Conservation (phyloP, 2,888 invertebrate species). For the Aricia artaxerxes region DNA sequence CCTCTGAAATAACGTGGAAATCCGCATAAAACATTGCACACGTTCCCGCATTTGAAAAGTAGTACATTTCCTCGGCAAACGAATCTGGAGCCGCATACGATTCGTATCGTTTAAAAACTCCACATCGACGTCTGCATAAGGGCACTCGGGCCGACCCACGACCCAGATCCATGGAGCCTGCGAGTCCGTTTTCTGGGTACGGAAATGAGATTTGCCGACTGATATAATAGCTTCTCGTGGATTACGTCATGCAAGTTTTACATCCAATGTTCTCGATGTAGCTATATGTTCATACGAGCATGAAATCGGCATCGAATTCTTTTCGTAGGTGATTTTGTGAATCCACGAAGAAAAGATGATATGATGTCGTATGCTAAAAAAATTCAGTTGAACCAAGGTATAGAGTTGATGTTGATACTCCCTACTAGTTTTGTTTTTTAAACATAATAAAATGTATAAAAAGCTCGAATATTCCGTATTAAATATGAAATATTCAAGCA, state of each 20-base stretch:
- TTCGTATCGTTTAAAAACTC: constrained; percentile 30
- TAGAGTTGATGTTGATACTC: too few species aligned
- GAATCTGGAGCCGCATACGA: constrained; percentile 11
- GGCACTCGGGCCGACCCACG: constrained; percentile 54
- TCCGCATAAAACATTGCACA: constrained; percentile 14
- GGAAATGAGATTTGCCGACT: constrained; percentile 76
- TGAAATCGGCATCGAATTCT: not conserved
- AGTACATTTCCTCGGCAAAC: constrained; percentile 15
- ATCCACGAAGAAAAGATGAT: not conserved
- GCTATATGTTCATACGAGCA: not conserved
- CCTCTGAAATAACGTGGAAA: constrained; percentile 14
- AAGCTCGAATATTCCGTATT: not conserved
- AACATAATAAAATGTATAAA: too few species aligned
- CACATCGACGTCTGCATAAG: constrained; percentile 32
- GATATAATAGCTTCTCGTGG: constrained; percentile 72
- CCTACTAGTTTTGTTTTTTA: too few species aligned
- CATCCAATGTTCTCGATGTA: not conserved
- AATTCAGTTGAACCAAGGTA: too few species aligned
- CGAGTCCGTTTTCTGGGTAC: constrained; percentile 66
- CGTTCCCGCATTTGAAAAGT: constrained; percentile 8
- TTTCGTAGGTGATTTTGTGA: not conserved
- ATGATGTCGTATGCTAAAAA: not conserved
- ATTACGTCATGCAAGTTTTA: constrained; percentile 50
- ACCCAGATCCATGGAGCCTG: constrained; percentile 46
- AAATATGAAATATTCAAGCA: not conserved